Evolutionary conservation across 2,113 vertebrate genomes (phyloP), one percentile per base, ranked within the genome.

Genomic region (Meleagris gallopavo): DNA sequence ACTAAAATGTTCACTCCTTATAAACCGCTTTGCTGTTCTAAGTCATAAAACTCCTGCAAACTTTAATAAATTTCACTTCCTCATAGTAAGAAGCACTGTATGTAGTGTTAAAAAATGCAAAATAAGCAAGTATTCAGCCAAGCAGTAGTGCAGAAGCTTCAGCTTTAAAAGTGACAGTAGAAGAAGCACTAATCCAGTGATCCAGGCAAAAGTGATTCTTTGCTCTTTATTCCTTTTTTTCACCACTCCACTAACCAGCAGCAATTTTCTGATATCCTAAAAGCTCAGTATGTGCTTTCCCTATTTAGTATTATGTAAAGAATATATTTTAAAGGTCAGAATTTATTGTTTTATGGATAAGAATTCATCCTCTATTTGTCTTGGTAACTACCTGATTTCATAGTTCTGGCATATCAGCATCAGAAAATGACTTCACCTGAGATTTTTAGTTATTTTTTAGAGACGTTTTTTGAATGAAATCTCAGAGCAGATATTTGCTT

Each of bases 11-110:
- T 95, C 82, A 60, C 79, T 95, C 58, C 79, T 92, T 95, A 94
- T 86, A 96, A 96, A 95, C 95, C 64, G 81, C 34, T 80, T 58
- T 77, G 20, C 40, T 80, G 78, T 94, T 96, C 81, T 93, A 86
- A 82, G 77, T 69, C 84, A 93, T 93, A 96, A 92, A 97, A 93
- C 77, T 94, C 82, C 32, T 87, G 50, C 61, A 97, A 93, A 94
- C 46, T 83, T 34, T 72, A 94, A 94, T 95, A 97, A 95, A 93
- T 95, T 92, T 94, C 30, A 83, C 36, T 50, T 90, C 66, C 66
- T 88, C 18, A 43, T 58, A 74, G 38, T 71, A 75, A 78, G 66
- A 82, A 62, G 27, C 46, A 75, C 45, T 57, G n/a, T 73, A 76
- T 43, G 27, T 32, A 71, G 80, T 48, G 27, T 60, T 93, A 60